phyloP scores from a whole-genome alignment of 2,113 vertebrate genomes.

The Hyaena hyaena region DNA sequence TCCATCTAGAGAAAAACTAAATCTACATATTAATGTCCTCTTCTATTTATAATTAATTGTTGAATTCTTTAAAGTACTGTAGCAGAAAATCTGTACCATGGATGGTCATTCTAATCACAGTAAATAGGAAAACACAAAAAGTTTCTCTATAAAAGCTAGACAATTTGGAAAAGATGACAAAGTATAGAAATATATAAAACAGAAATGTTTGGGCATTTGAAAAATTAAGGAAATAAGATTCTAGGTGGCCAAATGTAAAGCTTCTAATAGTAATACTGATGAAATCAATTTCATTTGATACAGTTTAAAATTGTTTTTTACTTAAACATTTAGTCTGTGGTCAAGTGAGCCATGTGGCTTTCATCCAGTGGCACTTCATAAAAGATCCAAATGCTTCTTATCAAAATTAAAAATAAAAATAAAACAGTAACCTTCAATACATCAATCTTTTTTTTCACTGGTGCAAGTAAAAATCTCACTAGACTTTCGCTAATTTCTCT shows the following conservation, averaged over 20 bases:
- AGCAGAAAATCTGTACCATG: background rate
- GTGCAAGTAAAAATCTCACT: background rate
- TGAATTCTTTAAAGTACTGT: conserved; percentile 19
- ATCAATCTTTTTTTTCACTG: conserved; percentile 8
- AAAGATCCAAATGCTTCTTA: background rate
- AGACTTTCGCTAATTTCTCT: background rate
- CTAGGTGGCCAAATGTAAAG: background rate
- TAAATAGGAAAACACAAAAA: conserved; percentile 37
- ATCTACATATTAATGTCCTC: background rate
- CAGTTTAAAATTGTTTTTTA: background rate
- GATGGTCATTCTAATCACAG: background rate
- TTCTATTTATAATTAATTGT: background rate
- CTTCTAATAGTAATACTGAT: background rate
- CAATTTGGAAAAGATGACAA: background rate
- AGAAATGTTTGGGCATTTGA: background rate
- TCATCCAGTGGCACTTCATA: background rate
- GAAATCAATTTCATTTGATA: background rate
- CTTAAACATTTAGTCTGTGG: background rate
- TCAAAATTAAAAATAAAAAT: background rate
- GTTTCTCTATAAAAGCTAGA: background rate
- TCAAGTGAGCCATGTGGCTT: background rate
- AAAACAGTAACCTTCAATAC: background rate
- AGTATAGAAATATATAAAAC: background rate
- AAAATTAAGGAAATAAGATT: background rate
- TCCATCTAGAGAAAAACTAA: conserved; percentile 15